Evolutionary conservation across 37 sponge, comb jelly and placozoan species (phyloP).

Genomic region (Eunapius fragilis): DNA sequence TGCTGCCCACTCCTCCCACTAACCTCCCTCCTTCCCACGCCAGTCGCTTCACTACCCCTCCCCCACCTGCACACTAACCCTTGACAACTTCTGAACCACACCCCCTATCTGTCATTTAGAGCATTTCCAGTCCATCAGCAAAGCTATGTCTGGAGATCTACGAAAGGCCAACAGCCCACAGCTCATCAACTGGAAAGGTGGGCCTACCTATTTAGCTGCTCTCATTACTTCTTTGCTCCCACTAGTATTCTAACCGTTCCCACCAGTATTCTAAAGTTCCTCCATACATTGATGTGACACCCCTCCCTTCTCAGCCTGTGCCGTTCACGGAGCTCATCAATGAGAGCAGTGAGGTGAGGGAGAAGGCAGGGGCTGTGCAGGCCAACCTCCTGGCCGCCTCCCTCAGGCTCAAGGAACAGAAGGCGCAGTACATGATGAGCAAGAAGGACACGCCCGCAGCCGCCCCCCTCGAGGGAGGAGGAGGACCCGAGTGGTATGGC

Average conservation of each 20-base stretch:
- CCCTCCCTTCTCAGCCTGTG: too few relatives aligned
- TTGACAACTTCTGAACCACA: too few relatives aligned
- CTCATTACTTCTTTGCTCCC: too few relatives aligned
- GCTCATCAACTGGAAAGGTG: slow-evolving; percentile 47
- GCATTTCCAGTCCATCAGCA: slow-evolving; percentile 45
- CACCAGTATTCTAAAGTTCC: too few relatives aligned
- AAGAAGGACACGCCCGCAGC: background rate
- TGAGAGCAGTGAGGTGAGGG: background rate
- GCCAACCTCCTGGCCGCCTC: background rate
- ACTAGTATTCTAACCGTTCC: too few relatives aligned
- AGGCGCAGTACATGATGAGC: slow-evolving; percentile 2
- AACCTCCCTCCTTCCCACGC: too few relatives aligned
- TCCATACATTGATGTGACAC: too few relatives aligned
- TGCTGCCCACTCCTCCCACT: too few relatives aligned
- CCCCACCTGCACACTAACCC: too few relatives aligned
- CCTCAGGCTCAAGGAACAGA: background rate
- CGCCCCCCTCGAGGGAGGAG: background rate
- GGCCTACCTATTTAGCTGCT: too few relatives aligned
- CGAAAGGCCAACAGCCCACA: slow-evolving; percentile 19
- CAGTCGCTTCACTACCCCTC: too few relatives aligned
- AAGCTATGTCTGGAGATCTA: slow-evolving; percentile 49
- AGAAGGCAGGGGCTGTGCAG: background rate
- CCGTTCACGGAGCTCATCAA: background rate
- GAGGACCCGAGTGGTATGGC: slow-evolving; percentile 3
- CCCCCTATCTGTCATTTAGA: too few relatives aligned